phyloP scores from a whole-genome alignment of 2,797 vertebrate genomes.

The Gouania willdenowi region DNA sequence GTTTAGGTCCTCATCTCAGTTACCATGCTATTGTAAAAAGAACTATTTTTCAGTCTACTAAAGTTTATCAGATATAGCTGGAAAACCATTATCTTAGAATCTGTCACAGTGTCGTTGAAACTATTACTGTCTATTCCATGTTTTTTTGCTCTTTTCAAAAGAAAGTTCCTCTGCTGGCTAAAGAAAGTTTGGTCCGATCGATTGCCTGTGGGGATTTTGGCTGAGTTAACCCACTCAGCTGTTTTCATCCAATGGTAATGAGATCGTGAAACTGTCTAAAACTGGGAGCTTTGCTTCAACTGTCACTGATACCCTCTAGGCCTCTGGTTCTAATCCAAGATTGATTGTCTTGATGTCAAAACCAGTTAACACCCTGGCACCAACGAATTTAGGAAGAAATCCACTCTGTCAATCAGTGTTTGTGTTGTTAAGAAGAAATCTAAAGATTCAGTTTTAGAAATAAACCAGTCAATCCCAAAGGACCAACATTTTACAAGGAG shows the following conservation, averaged over 20 bases:
- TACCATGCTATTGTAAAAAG: too few species aligned
- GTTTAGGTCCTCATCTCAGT: too few species aligned
- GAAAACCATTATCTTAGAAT: too few species aligned
- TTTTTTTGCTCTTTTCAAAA: neutral
- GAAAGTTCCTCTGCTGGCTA: neutral
- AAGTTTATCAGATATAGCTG: too few species aligned
- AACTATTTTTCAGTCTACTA: too few species aligned
- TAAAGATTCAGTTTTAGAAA: too few species aligned
- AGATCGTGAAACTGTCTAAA: slow-evolving; percentile 23
- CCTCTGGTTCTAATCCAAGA: slow-evolving; percentile 33
- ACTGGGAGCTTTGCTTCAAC: slow-evolving; percentile 9
- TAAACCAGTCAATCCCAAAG: too few species aligned
- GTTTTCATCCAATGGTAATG: slow-evolving; percentile 16
- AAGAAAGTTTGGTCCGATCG: neutral
- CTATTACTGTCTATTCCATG: too few species aligned
- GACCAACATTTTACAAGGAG: too few species aligned
- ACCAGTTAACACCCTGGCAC: slow-evolving; percentile 14
- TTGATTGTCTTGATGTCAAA: slow-evolving; percentile 48
- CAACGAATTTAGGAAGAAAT: slow-evolving; percentile 41
- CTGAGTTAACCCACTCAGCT: slow-evolving; percentile 25
- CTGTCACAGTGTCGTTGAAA: too few species aligned
- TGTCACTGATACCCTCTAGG: slow-evolving; percentile 1
- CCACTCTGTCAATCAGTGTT: slow-evolving; percentile 11
- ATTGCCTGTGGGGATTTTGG: slow-evolving; percentile 12
- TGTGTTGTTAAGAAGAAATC: neutral